Percentiles rank a stretch among this genome's conserved stretches.
These are phyloP conservation scores for Oscheius sp. DNA, from an alignment of 1,140 invertebrate genomes.

Conservation along the genomic window DNA sequence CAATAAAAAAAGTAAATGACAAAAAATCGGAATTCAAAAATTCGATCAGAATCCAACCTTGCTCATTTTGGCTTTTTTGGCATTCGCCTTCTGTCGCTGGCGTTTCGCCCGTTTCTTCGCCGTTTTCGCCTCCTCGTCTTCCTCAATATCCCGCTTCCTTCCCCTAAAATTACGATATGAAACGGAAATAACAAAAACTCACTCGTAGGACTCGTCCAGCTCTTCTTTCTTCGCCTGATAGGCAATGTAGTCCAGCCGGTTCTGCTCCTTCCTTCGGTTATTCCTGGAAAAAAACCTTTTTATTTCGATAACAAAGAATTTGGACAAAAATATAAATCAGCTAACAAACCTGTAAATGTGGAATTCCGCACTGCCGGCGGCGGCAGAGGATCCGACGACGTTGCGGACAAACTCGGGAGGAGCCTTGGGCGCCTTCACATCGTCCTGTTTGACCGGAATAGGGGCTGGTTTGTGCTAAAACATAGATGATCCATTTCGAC, in stretches of 20 bases:
- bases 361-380: conserved; percentile 57
- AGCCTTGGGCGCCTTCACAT: conserved; percentile 19
- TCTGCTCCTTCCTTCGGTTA: conserved; percentile 53
- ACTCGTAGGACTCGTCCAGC: conserved; percentile 48
- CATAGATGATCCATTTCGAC: not conserved
- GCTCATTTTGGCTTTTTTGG: conserved; percentile 30
- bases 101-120: conserved; percentile 44
- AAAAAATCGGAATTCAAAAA: conserved; percentile 2
- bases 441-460: conserved; percentile 32
- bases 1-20: conserved; percentile 5
- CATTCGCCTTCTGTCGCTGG: conserved; percentile 33
- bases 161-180: not conserved
- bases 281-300: conserved; percentile 45
- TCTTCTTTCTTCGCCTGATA: conserved; percentile 47
- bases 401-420: conserved; percentile 49
- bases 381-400: conserved; percentile 57
- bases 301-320: not conserved
- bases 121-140: conserved; percentile 36
- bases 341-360: conserved; percentile 49
- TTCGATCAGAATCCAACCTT: conserved; percentile 33
- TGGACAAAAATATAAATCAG: not conserved
- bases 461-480: conserved; percentile 44
- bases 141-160: conserved; percentile 12
- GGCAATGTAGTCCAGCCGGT: conserved; percentile 53
- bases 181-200: not conserved